A percentile compares a stretch with the other conserved stretches of the same genome.
Evolutionary conservation across 2,797 vertebrate species (phyloP).

Genomic region (Cuniculus paca): DNA sequence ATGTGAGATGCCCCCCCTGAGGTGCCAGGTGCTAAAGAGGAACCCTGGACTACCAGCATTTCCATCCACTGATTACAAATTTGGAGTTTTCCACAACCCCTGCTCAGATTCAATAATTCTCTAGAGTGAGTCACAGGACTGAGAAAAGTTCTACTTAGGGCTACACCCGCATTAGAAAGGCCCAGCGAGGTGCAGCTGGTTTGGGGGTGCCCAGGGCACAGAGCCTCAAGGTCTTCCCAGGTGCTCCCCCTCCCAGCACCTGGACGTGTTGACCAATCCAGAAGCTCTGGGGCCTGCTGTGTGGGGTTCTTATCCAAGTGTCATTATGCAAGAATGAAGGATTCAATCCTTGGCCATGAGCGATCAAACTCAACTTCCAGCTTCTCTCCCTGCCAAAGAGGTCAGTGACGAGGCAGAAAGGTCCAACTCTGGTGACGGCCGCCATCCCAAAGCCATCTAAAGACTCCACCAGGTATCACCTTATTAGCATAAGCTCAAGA

Average conservation of each 20-base stretch:
- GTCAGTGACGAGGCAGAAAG: background rate
- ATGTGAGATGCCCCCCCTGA: no score
- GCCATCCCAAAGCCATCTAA: background rate
- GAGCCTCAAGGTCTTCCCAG: background rate
- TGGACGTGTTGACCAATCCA: no score
- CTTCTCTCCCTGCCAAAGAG: background rate
- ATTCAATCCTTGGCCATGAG: background rate
- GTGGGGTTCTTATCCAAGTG: background rate
- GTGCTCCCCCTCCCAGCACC: no score
- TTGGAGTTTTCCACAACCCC: no score
- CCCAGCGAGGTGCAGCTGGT: background rate
- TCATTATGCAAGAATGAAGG: no score
- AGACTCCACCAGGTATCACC: no score
- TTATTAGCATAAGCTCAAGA: background rate
- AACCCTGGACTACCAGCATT: background rate
- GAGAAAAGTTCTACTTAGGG: background rate
- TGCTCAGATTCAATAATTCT: background rate
- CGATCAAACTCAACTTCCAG: background rate
- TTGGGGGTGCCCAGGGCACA: accelerated
- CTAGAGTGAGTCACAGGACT: background rate
- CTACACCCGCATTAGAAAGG: background rate
- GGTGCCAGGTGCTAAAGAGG: background rate
- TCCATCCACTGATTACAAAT: background rate
- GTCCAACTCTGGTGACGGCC: background rate
- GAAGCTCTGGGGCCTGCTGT: background rate